These are phyloP conservation scores for Dermatophagoides farinae DNA, from an alignment of 1,140 invertebrate genomes.

Conservation along the genomic window DNA sequence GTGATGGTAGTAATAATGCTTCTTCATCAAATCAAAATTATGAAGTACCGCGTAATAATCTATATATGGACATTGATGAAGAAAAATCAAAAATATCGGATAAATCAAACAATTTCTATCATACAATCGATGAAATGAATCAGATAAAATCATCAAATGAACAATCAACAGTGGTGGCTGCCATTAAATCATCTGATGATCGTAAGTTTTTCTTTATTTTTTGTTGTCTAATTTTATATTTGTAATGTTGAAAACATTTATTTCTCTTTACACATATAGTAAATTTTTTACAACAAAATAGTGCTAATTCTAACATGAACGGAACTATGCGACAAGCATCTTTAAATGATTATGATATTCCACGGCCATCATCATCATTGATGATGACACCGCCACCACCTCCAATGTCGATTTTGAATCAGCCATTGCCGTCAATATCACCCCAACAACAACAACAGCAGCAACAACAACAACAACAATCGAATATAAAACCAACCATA, in stretches of 20 bases:
- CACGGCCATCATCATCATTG: not conserved
- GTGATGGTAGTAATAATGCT: not conserved
- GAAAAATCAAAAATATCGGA: not conserved
- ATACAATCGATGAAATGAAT: conserved; percentile 4
- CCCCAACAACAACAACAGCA: not conserved
- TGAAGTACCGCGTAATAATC: not conserved
- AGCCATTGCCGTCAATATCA: not conserved
- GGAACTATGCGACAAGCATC: not conserved
- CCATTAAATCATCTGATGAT: not conserved
- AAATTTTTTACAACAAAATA: not conserved
- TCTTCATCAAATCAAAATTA: not conserved
- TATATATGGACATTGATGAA: not conserved
- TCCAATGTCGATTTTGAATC: not conserved
- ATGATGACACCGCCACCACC: not conserved
- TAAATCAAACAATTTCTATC: conserved; percentile 1
- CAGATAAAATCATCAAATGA: not conserved
- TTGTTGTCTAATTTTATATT: not conserved
- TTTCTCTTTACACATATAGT: not conserved
- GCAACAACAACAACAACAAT: not conserved
- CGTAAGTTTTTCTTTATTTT: not conserved
- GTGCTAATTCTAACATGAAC: not conserved
- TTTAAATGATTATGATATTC: conserved; percentile 1
- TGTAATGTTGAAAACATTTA: not conserved
- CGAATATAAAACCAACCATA: not conserved
- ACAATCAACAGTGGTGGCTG: not conserved